Percentiles rank a stretch among this genome's conserved stretches.
Conservation (phyloP, 2,113 vertebrate genomes). For the Mionectes macconnelli region DNA sequence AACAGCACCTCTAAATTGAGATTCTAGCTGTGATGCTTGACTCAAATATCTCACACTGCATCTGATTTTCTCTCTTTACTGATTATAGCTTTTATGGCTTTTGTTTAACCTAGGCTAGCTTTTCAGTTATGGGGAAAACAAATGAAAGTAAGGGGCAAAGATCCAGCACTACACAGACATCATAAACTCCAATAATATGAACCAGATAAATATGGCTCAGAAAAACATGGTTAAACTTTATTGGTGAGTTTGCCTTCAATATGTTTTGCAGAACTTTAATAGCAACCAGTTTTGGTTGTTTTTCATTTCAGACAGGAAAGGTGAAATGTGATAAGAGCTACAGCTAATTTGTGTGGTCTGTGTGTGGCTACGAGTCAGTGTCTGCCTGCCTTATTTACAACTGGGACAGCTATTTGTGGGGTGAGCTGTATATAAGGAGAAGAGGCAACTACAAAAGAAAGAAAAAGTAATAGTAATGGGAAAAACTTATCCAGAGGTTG, state of each 20-base stretch:
- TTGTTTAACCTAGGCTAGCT: not conserved
- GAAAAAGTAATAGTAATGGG: not conserved
- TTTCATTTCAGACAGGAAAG: conserved; percentile 18
- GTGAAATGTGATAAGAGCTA: not conserved
- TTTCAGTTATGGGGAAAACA: not conserved
- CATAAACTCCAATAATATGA: not conserved
- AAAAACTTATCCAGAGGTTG: not conserved
- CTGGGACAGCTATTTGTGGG: not conserved
- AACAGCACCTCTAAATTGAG: not conserved
- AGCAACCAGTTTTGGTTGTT: not conserved
- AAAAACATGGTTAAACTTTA: not conserved
- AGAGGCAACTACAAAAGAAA: not conserved
- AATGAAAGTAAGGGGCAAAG: not conserved
- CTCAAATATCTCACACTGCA: not conserved
- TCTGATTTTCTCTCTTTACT: not conserved
- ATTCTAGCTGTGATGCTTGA: not conserved
- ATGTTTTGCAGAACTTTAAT: not conserved
- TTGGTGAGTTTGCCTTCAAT: not conserved
- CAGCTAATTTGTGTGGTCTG: not conserved
- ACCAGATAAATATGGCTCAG: conserved; percentile 4
- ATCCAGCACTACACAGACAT: not conserved
- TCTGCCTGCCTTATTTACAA: conserved; percentile 10
- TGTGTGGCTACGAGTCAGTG: not conserved
- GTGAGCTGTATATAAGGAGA: not conserved
- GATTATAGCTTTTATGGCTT: not conserved